Base-by-base conservation (phyloP, 1,140 invertebrate genomes). In the Brachionus angularis region DNA sequence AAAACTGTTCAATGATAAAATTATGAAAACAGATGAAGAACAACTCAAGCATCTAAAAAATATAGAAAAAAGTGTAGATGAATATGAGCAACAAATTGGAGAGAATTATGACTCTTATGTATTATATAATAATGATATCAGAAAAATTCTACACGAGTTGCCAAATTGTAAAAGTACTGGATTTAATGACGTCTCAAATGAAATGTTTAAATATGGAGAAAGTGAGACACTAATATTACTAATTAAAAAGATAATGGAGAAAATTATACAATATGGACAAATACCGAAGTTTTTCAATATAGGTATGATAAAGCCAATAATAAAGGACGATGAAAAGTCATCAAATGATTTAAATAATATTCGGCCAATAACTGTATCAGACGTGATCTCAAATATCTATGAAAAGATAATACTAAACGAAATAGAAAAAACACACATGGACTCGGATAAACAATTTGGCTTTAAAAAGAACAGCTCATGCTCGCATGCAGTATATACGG, bases 201-300 rank as follows among this genome's bases (percentile, higher is more conserved):
- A 52, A n/a, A 52, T 52, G 49, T 52, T 29, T 52, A 52, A 52
- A 52, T 52, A 52, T 52, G 25, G 49, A 29, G 31, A 14, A 29
- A 29, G 25, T 29, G 31, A 2, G 14, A 52, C 49, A 52, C 16
- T 52, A 1, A 10, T 52, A 10, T 14, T 29, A 14, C 7, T 52
- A 27, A 29, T n/a, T 10, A 29, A 27, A 27, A 52, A 18, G 4
- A 29, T 52, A 52, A 2, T 52, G 7, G 49, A 52, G 31, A 52
- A 29, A 52, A 52, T 52, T 29, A 27, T 52, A 27, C 27, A 14
- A 10, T 29, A 7, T 29, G 49, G 49, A 10, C 27, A 27, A 27
- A 52, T n/a, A 14, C 49, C 49, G 7, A 52, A 27, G 14, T 52
- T 52, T 42, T 52, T 52, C 31, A 52, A 52, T 14, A 29, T 52